Evolutionary conservation across 2,888 invertebrate genomes (phyloP).

Genomic region (Matsumyia berberina): DNA sequence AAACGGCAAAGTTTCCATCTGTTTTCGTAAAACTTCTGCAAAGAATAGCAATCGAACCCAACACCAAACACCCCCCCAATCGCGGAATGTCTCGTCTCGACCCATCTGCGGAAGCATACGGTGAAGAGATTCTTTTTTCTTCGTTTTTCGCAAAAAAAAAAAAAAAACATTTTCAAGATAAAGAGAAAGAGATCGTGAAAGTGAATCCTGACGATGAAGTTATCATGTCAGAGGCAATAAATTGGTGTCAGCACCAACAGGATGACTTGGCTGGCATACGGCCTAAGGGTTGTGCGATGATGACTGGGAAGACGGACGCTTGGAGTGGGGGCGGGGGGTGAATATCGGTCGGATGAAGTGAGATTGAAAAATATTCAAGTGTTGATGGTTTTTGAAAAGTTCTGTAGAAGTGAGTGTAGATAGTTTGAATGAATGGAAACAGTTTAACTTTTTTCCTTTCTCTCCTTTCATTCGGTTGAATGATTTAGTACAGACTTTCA

Average conservation of each 20-base stretch:
- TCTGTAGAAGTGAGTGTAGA: constrained; percentile 43
- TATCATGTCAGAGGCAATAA: constrained; percentile 76
- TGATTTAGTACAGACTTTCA: constrained; percentile 26
- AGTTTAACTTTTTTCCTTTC: constrained; percentile 44
- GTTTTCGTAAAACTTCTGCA: constrained; percentile 65
- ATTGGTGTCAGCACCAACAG: constrained; percentile 72
- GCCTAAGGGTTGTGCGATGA: constrained; percentile 52
- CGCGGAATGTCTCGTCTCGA: constrained; percentile 41
- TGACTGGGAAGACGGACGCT: neutral
- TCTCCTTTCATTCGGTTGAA: constrained; percentile 19
- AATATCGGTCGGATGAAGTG: constrained; percentile 53
- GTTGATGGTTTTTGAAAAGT: constrained; percentile 69
- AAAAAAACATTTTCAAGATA: constrained; percentile 65
- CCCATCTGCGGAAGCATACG: constrained; percentile 53
- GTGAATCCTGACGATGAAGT: constrained; percentile 76
- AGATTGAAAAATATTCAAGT: constrained; percentile 67
- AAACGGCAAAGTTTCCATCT: constrained; percentile 76
- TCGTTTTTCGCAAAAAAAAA: constrained; percentile 18
- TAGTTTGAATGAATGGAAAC: constrained; percentile 59
- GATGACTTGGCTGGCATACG: constrained; percentile 58
- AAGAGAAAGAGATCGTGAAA: constrained; percentile 74
- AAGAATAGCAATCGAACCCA: constrained; percentile 76
- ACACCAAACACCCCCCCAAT: constrained; percentile 52
- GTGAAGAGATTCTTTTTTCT: constrained; percentile 28
- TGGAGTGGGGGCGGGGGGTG: too few relatives aligned